phyloP scores from a whole-genome alignment of 2,888 invertebrate species.

The Criorhina ranunculi region DNA sequence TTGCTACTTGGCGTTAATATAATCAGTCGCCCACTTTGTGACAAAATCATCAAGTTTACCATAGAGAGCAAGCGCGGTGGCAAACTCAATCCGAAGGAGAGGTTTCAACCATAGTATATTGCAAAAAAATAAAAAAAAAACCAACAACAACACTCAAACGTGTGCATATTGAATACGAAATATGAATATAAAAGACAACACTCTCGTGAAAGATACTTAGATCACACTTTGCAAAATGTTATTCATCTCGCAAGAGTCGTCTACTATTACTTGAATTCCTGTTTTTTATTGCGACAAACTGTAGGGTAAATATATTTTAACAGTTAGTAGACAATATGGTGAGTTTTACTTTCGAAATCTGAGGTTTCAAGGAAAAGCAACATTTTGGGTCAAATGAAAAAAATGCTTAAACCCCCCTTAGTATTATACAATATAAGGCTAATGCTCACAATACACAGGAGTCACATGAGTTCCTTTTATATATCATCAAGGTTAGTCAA shows the following conservation, averaged over 20 bases:
- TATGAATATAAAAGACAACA: slow-evolving; percentile 3
- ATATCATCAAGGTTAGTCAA: too few species aligned
- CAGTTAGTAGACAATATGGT: not conserved
- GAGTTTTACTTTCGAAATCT: not conserved
- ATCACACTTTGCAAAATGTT: slow-evolving; percentile 31
- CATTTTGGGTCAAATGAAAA: too few species aligned
- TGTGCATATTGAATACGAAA: slow-evolving; percentile 42
- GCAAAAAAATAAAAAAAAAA: not conserved
- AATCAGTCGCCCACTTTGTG: slow-evolving; percentile 66
- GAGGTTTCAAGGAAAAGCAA: not conserved
- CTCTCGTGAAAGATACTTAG: slow-evolving; percentile 28
- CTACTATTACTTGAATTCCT: slow-evolving; percentile 12
- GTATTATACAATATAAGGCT: too few species aligned
- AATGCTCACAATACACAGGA: too few species aligned
- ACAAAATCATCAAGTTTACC: slow-evolving; percentile 28
- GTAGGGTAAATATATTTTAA: slow-evolving; percentile 1
- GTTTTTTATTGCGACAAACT: slow-evolving; percentile 12
- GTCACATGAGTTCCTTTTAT: too few species aligned
- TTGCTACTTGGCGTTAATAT: slow-evolving; percentile 45
- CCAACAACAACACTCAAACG: slow-evolving; percentile 11
- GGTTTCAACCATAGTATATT: not conserved
- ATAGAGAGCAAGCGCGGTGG: slow-evolving; percentile 14
- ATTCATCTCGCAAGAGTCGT: slow-evolving; percentile 23
- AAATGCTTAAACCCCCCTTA: too few species aligned
- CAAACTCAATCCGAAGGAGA: slow-evolving; percentile 19